A percentile compares a stretch with the other conserved stretches of the same genome.
Conservation (phyloP, 2,888 invertebrate genomes). For the Anthophora plumipes region DNA sequence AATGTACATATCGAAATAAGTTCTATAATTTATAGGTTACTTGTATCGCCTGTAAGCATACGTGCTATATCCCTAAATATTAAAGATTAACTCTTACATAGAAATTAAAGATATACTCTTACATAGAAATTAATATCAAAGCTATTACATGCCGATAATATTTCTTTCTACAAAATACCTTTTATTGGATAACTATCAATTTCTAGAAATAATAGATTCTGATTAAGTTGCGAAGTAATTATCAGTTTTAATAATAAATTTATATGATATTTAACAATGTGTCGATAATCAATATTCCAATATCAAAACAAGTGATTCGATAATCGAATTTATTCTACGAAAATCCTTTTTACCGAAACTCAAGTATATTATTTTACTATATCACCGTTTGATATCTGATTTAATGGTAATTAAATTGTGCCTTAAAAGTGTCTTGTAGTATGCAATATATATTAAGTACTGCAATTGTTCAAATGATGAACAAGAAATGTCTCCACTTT, state of each 20-base stretch:
- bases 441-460: background rate
- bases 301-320: background rate
- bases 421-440: background rate
- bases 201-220: background rate
- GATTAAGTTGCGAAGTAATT: background rate
- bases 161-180: background rate
- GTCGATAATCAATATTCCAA: background rate
- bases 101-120: background rate
- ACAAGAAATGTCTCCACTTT: background rate
- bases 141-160: background rate
- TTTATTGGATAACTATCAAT: background rate
- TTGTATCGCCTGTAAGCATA: no score
- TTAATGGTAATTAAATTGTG: background rate
- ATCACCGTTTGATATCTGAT: background rate
- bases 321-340: background rate
- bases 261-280: background rate
- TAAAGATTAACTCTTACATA: no score
- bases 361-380: background rate
- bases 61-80: no score
- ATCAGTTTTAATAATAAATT: background rate
- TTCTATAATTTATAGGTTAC: no score
- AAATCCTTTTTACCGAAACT: background rate
- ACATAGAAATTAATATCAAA: background rate
- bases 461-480: background rate
- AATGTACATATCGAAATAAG: background rate